Evolutionary conservation across 64 coral and sea anemone species (phyloP), one percentile per base, ranked within the genome.

Genomic region (Exaiptasia diaphana): DNA sequence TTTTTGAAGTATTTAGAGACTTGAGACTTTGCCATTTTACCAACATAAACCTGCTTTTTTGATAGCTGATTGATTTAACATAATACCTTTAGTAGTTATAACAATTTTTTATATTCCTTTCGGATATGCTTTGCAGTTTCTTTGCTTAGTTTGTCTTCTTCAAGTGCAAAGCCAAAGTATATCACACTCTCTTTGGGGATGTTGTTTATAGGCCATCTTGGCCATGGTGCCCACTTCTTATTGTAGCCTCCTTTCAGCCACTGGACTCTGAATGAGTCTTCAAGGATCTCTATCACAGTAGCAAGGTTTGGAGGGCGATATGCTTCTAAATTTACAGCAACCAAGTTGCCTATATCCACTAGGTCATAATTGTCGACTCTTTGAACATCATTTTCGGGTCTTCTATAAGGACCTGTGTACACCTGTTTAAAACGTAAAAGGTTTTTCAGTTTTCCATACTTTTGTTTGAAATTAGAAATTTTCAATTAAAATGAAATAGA

Each of bases 111-210:
- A 23, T 74, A 74, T 42, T 42, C 10, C 26, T 42, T 74, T 74
- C 70, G 43, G 7, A 74, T 46, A 48, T 24, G 49, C 41, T 28
- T 9, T 4, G 22, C 39, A 45, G 34, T 26, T 42, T 50, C 70
- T 42, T 74, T 74, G 17, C 10, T 24, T 5, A 74, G 24, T 41
- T 74, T 74, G 7, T 48, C 44, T 24, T 74, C 43, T 24, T 74
- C 70, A 13, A 74, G 44, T 4, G 20, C 4, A 50, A 74, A 45
- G 0, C 44, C 70, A 74, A 74, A 74, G 30, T 43, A 74, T 4
- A 74, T 74, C 0, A 74, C 70, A 48, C 70, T 74, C 49, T 74
- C 70, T 26, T 74, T 74, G n/a, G 70, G 43, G 49, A 74, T 74
- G 10, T 74, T 24, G 40, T 14, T 48, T 24, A 46, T 46, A 45